Evolutionary conservation across 2,113 vertebrate species (phyloP), one percentile per base, ranked within the genome.

Genomic region (mouse (Mus musculus)): DNA sequence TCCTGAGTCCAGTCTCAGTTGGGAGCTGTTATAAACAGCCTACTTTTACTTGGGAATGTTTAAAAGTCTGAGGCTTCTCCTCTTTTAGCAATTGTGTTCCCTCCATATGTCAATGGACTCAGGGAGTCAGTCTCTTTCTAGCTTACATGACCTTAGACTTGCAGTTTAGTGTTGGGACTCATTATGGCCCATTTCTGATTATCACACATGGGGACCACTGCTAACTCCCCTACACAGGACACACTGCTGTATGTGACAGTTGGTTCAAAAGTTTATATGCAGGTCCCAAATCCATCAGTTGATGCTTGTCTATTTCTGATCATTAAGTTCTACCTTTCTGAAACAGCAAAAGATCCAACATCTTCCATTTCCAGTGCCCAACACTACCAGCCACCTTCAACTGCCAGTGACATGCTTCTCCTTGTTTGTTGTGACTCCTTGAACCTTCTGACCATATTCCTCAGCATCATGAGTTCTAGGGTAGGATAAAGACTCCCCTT

Each of bases 201-300:
- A 71, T 19, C 0, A 16, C 1, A 46, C 0, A 42, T 42, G 42
- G 42, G 42, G 42, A 42, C 42, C 42, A 42, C 42, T 42, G 42
- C 42, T 42, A 42, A 0, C 72, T 80, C 81, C 61, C 4, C 22
- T 0, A 14, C 1, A n/a, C 1, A 20, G 12, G 0, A 16, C 2
- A 2, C 0, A 28, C 72, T 71, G 1, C 2, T 30, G 22, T 33
- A 26, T 49, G 54, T 3, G 3, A 39, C 30, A 1, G 4, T 36
- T 2, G 3, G 17, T 59, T 39, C 7, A 5, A 24, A 61, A n/a
- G 36, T 17, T 14, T n/a, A 65, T 5, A 33, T 33, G 36, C 0
- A 54, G 12, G 13, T 46, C 71, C 61, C 30, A 36, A 72, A 30
- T 7, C 19, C 42, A 28, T 6, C 22, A 13, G 16, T 39, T 59